Evolutionary conservation across 2,797 vertebrate species (phyloP).

Genomic region (Myotis myotis): DNA sequence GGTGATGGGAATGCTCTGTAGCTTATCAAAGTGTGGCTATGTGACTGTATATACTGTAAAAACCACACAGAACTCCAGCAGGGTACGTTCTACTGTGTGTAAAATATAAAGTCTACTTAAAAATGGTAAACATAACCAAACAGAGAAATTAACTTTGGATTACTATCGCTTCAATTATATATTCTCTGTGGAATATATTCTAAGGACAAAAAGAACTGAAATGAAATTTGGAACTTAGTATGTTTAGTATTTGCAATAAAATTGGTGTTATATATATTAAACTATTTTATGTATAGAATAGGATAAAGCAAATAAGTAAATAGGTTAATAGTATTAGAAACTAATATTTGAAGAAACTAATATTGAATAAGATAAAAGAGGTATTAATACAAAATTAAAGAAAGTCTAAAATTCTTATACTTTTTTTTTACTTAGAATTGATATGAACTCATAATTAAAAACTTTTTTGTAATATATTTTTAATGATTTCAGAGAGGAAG

Average conservation of each 20-base stretch:
- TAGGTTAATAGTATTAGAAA: background rate
- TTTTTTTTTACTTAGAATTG: background rate
- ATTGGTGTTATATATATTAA: background rate
- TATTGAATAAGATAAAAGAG: background rate
- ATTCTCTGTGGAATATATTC: background rate
- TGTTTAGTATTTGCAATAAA: background rate
- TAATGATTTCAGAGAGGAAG: too few relatives aligned
- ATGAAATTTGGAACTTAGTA: background rate
- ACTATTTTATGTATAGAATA: background rate
- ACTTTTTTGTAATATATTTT: too few relatives aligned
- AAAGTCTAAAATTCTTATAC: background rate
- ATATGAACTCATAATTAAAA: background rate
- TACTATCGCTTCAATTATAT: background rate
- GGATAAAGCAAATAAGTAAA: background rate
- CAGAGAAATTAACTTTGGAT: background rate
- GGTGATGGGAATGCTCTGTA: background rate
- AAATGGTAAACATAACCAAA: background rate
- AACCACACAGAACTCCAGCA: background rate
- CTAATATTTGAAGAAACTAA: background rate
- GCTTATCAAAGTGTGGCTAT: background rate
- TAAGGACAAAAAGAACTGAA: constrained; percentile 15
- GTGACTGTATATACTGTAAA: background rate
- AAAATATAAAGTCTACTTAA: background rate
- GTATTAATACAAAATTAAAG: background rate
- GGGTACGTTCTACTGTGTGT: background rate